These are phyloP conservation scores for Falco berigora DNA, from an alignment of 2,797 vertebrate genomes.

Conservation along the genomic window DNA sequence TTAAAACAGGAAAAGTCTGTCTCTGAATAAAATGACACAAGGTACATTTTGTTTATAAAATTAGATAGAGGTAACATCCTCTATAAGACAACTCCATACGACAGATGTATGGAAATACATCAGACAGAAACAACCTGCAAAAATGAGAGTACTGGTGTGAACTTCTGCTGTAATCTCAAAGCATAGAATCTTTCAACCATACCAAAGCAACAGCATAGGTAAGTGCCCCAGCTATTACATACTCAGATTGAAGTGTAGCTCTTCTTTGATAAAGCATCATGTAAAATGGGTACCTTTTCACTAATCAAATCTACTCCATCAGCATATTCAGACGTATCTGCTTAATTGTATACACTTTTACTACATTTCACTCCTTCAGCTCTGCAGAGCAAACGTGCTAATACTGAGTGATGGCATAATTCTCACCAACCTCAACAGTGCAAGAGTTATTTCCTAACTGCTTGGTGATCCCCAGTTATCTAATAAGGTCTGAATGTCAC, in stretches of 20 bases:
- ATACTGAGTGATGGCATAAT: not conserved
- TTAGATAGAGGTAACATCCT: not conserved
- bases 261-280: not conserved
- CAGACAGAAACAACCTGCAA: not conserved
- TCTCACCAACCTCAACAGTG: not conserved
- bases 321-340: not conserved
- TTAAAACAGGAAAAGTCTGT: conserved; percentile 42
- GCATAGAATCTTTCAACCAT: not conserved
- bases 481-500: not conserved
- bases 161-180: not conserved
- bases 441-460: not conserved
- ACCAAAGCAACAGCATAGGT: not conserved
- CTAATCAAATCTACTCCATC: not conserved
- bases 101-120: conserved; percentile 10
- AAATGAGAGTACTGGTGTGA: not conserved
- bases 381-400: not conserved
- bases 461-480: not conserved
- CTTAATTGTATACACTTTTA: not conserved
- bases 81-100: conserved; percentile 24
- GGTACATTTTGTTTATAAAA: not conserved
- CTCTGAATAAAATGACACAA: conserved; percentile 27
- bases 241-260: not conserved
- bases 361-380: not conserved
- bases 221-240: not conserved
- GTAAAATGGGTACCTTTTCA: not conserved